Conservation (phyloP, 2,113 vertebrate genomes). For the Myodes glareolus region DNA sequence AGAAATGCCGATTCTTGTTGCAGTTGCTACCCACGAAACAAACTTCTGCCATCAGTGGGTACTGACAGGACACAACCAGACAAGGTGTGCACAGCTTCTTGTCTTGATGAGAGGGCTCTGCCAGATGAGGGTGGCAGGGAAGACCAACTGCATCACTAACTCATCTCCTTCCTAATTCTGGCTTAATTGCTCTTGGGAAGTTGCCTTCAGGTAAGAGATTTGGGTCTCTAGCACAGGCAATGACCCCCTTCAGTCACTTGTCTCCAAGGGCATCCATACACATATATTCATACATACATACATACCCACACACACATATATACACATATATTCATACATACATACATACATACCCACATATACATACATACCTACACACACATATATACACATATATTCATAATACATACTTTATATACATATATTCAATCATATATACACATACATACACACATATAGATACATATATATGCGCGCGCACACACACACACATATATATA, state of each 20-base stretch:
- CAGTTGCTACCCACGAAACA: background rate
- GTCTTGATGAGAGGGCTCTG: background rate
- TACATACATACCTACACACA: background rate
- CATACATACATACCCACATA: background rate
- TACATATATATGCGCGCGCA: too few relatives aligned
- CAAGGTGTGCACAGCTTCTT: background rate
- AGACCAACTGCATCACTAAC: too few relatives aligned
- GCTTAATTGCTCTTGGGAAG: background rate
- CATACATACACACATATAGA: background rate
- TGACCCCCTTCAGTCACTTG: background rate
- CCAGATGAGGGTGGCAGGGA: background rate
- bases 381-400: background rate
- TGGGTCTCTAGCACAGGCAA: background rate
- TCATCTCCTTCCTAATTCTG: background rate
- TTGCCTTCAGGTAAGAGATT: background rate
- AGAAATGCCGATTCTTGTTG: background rate
- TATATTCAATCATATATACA: background rate
- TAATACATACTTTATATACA: background rate
- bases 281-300: background rate
- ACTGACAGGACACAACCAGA: background rate
- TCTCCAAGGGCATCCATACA: background rate
- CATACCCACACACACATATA: accelerated
- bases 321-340: background rate
- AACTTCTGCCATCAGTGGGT: background rate
- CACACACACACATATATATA: background rate